Base-by-base conservation (phyloP, 2,797 vertebrate genomes). In the Anabacerthia variegaticeps region DNA sequence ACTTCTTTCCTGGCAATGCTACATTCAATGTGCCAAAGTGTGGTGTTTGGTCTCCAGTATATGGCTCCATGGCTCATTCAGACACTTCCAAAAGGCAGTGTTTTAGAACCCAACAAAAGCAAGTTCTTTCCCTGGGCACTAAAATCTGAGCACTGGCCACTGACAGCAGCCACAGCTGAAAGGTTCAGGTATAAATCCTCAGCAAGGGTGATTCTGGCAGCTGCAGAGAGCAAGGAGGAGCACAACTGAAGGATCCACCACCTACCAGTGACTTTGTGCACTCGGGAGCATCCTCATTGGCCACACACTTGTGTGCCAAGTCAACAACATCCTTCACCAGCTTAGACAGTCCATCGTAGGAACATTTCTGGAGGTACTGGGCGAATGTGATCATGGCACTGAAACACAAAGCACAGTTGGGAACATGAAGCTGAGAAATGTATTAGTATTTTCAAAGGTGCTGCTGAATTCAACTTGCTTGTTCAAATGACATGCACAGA, bases 211-310 rank as follows among this genome's bases (percentile, higher is more conserved):
- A 21, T 58, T 32, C 43, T 55, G 75, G 55, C 32, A 77, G n/a
- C 43, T 75, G 79, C 58, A 37, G 0, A 34, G 43, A 46, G n/a
- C 0, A 0, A 85, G 46, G 28, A 76, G 58, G 49, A 78, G 36
- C 3, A 18, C 6, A 39, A 0, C 2, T 21, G 11, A 67, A 67
- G 48, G 36, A 48, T 39, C 78, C 37, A 7, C 14, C 81, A 95
- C 97, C 76, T 97, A 98, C 97, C 95, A 98, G 61, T 22, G 97
- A 1, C 27, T 98, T 97, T 12, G 24, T 12, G 76, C 97, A 98
- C 2, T 96, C 88, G 0, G 71, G 83, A 44, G 71, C 97, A 13
- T 97, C 66, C 67, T 98, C 97, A 1, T 97, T 92, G 32, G 86
- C 92, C 63, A 3, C 95, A 14, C 98, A 98, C 54, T 63, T 49